A percentile compares a stretch with the other conserved stretches of the same genome.
phyloP scores from a whole-genome alignment of 2,113 vertebrate species.

The Pangasianodon gigas region DNA sequence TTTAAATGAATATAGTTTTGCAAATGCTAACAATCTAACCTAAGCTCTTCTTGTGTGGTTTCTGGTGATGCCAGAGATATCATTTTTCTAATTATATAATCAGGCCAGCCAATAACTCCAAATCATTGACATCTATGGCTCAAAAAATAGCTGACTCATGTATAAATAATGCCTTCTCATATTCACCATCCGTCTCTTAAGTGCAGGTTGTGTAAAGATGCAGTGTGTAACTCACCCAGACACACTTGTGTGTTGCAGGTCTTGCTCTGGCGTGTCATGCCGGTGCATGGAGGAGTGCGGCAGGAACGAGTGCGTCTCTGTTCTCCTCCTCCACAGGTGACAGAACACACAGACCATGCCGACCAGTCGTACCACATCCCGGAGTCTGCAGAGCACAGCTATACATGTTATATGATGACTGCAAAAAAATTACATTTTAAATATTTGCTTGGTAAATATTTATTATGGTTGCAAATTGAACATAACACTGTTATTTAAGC shows the following conservation, averaged over 20 bases:
- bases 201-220: not conserved
- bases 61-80: not conserved
- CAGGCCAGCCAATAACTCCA: not conserved
- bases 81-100: not conserved
- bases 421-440: not conserved
- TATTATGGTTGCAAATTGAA: not conserved
- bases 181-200: not conserved
- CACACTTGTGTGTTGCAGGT: slow-evolving; percentile 81
- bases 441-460: not conserved
- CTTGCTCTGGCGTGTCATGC: slow-evolving; percentile 70
- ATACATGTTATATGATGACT: not conserved
- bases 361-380: slow-evolving; percentile 72
- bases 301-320: slow-evolving; percentile 67
- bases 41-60: no score
- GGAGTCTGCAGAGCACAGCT: slow-evolving; percentile 57
- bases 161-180: not conserved
- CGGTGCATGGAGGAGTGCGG: slow-evolving; percentile 60
- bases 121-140: not conserved
- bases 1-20: not conserved
- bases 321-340: slow-evolving; percentile 73
- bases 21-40: not conserved
- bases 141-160: not conserved
- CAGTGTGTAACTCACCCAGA: slow-evolving; percentile 67
- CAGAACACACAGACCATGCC: slow-evolving; percentile 66
- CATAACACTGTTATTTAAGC: not conserved